These are phyloP conservation scores for Lasioglossum calceatum DNA, from an alignment of 2,888 invertebrate genomes.

Conservation along the genomic window DNA sequence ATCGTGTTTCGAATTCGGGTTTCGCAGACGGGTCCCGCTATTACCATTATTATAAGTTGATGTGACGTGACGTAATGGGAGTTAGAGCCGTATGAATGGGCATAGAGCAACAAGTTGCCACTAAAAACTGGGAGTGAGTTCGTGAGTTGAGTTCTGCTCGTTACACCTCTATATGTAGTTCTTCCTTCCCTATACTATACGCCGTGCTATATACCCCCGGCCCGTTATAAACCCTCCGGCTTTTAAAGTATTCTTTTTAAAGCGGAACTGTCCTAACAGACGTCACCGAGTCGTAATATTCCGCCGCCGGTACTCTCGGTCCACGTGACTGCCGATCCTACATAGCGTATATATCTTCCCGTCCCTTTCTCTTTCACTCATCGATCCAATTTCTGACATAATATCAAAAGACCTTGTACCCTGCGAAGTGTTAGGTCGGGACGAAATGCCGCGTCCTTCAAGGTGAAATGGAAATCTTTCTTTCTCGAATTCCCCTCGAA, in stretches of 20 bases:
- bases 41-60: slow-evolving; percentile 85
- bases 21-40: slow-evolving; percentile 73
- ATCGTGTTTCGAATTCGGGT: slow-evolving; percentile 80
- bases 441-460: neutral
- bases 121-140: slow-evolving; percentile 85
- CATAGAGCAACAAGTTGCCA: slow-evolving; percentile 85
- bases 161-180: slow-evolving; percentile 85
- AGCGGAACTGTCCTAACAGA: slow-evolving; percentile 83
- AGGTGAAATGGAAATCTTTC: neutral
- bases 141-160: slow-evolving; percentile 85
- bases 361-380: slow-evolving; percentile 22
- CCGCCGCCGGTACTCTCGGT: slow-evolving; percentile 57
- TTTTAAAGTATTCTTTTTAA: slow-evolving; percentile 85
- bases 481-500: neutral
- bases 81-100: slow-evolving; percentile 85
- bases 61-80: slow-evolving; percentile 85
- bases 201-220: slow-evolving; percentile 78
- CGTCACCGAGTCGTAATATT: slow-evolving; percentile 80
- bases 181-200: slow-evolving; percentile 84
- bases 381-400: slow-evolving; percentile 18
- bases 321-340: slow-evolving; percentile 27
- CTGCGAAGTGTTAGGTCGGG: neutral
- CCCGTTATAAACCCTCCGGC: slow-evolving; percentile 84
- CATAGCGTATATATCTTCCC: slow-evolving; percentile 13
- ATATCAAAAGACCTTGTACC: slow-evolving; percentile 3